Base-by-base conservation (phyloP, 2,113 vertebrate genomes). In the Peromyscus polionotus region DNA sequence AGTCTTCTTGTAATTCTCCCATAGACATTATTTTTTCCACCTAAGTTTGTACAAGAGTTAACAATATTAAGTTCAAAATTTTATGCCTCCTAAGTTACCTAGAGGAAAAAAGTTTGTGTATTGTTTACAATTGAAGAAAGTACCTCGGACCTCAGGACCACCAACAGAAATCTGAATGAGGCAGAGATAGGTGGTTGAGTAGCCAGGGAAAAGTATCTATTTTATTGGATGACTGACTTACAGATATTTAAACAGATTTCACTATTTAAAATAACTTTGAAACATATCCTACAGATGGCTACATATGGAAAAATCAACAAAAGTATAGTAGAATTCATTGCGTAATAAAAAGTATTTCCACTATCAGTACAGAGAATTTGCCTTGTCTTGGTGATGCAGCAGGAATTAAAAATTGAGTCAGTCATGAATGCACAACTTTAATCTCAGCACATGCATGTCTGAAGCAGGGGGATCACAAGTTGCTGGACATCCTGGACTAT, bases 241-340 rank as follows among this genome's bases (percentile, higher is more conserved):
- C 7, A 76, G 3, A n/a, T 48, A 39, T 13, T 48, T 48, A 17
- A n/a, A 80, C 26, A 24, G 39, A 75, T 63, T 73, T 85, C 28
- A 80, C 65, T 84, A 68, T 45, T 92, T 92, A 79, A 95, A 88
- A 88, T 33, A 51, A 95, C 26, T 72, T 54, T 83, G 36, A 39
- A 75, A 72, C 36, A 67, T 76, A 42, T 73, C 31, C 26, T 96
- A 89, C 51, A 75, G 7, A 68, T 80, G 33, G 24, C 65, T 70
- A 93, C 1, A 65, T 89, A 45, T 33, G 13, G 59, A 87, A 96
- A 96, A 87, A 86, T 67, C 72, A 94, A 90, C 13, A 90, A 42
- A 26, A 81, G 0, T 68, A 28, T 48, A 67, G 26, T 33, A 81
- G 22, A 90, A 5, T 7, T 87, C 61, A 59, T 86, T 88, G 16